Base-by-base conservation (phyloP, 2,888 invertebrate genomes). In the Tuberolachnus salignus region DNA sequence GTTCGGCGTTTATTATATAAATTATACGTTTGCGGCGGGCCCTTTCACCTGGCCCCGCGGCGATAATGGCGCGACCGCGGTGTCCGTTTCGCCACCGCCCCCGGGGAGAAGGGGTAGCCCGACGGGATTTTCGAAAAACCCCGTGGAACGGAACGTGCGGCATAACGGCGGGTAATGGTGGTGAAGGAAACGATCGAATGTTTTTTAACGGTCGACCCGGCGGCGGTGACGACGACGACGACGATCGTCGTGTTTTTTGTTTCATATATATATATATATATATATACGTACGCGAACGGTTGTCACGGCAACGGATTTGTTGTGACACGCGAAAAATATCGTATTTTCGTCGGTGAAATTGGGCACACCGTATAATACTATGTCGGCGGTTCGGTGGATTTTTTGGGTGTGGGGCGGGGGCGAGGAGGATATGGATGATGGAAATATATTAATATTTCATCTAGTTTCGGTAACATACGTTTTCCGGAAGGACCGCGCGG, bases 291-390 rank as follows among this genome's bases (percentile, higher is more conserved):
- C 26, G 8, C 61, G 61, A 42, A 34, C 49, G 6, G 72, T 72
- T 19, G 14, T 34, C 61, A 14, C 34, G 61, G 72, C 49, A 44
- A 72, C 72, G 61, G 59, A 34, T 72, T 72, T 72, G 72, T 72
- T 72, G 72, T 72, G 72, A 61, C 61, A 72, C 49, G 59, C 59
- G 19, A 19, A 59, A 23, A 67, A 42, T 21, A 21, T 44, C 44
- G 19, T 64, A 64, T 63, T 19, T n/a, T 26, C 46, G 46, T 34
- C 46, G 46, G 46, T 1, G 46, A 46, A 34, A 34, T 34, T 6
- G 34, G 34, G 34, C 3, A 34, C 34, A 6, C 34, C 6, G 34
- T 34, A 34, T 34, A 4, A 34, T 34, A 34, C 34, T n/a, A 6
- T 6, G 34, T 3, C 6, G 34, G 34, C 34, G 34, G 6, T 6